These are phyloP conservation scores for Ostrea edulis DNA, from an alignment of 1,140 invertebrate genomes.

Conservation along the genomic window DNA sequence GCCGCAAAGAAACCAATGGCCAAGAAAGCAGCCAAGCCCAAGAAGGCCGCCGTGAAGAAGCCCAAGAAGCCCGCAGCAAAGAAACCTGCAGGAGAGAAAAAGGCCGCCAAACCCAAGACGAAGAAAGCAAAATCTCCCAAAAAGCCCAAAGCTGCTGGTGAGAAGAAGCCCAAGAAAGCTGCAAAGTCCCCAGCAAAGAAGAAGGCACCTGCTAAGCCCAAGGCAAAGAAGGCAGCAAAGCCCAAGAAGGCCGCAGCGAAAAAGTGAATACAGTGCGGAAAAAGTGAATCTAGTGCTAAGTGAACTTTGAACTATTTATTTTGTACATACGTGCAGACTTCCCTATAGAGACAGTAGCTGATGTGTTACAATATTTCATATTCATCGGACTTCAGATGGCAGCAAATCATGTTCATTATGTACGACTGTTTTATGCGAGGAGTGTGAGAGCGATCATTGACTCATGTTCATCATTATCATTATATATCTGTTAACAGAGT, in stretches of 20 bases:
- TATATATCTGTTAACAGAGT: slow-evolving; percentile 48
- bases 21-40: slow-evolving; percentile 64
- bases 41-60: slow-evolving; percentile 53
- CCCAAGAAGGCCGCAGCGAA: slow-evolving; percentile 48
- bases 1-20: slow-evolving; percentile 60
- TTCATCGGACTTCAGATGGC: slow-evolving; percentile 49
- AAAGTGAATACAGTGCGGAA: slow-evolving; percentile 46
- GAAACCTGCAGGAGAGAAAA: slow-evolving; percentile 61
- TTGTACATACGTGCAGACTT: not conserved
- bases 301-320: slow-evolving; percentile 16
- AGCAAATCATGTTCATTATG: slow-evolving; percentile 47
- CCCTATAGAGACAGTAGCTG: not conserved
- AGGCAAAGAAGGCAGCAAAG: slow-evolving; percentile 60
- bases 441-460: slow-evolving; percentile 4
- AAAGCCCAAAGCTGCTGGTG: slow-evolving; percentile 59
- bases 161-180: slow-evolving; percentile 66
- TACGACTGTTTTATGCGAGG: slow-evolving; percentile 12
- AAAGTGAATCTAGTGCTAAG: not conserved
- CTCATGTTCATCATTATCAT: slow-evolving; percentile 42
- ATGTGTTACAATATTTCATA: slow-evolving; percentile 39
- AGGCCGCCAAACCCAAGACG: slow-evolving; percentile 52
- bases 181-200: slow-evolving; percentile 59
- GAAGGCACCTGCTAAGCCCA: slow-evolving; percentile 49
- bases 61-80: slow-evolving; percentile 54
- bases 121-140: slow-evolving; percentile 65